Base-by-base conservation (phyloP, 2,797 vertebrate species). In the Poeciliopsis turneri region DNA sequence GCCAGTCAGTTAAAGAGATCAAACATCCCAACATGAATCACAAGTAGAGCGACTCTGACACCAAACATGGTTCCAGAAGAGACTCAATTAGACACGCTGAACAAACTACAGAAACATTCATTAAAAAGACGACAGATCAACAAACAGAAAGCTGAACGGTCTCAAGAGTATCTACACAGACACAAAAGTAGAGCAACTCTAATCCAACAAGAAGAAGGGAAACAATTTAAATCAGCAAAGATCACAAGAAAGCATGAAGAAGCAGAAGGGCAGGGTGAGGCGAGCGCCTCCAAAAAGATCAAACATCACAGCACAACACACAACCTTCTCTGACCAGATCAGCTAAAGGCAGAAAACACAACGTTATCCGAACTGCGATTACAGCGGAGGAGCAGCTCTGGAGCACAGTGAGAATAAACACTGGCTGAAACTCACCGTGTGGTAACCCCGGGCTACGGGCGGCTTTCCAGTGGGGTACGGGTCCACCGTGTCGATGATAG, bases 401-500 rank as follows among this genome's bases (percentile, higher is more conserved):
- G 51, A n/a, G 51, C 25, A 55, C 53, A n/a, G 53, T 4, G 53
- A 57, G 25, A 4, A 12, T n/a, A 57, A 57, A n/a, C 53, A 55
- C 10, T 23, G 25, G 36, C 8, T 4, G 55, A 36, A 82, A 92
- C 97, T 97, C 92, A 99, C 98, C 96, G 98, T 99, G 93, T 99
- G 98, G 92, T 99, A 99, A 74, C 97, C 97, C 89, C 97, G 96
- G 75, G 96, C 97, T 78, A 98, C 92, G 75, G 98, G 98, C 36
- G 98, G 97, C 90, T 98, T 99, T 78, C 97, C 97, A 77, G 97
- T 89, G 9, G 97, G 97, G 85, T 98, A 99, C 57, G 98, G 96
- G 87, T 99, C 98, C 95, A 99, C 97, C 0, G 98, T 99, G 90
- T 99, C 98, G 87, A 99, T 99, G 95, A 99, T 99, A 0, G 98